These are phyloP conservation scores for Gorsachius magnificus DNA, from an alignment of 2,797 vertebrate genomes.

Conservation along the genomic window DNA sequence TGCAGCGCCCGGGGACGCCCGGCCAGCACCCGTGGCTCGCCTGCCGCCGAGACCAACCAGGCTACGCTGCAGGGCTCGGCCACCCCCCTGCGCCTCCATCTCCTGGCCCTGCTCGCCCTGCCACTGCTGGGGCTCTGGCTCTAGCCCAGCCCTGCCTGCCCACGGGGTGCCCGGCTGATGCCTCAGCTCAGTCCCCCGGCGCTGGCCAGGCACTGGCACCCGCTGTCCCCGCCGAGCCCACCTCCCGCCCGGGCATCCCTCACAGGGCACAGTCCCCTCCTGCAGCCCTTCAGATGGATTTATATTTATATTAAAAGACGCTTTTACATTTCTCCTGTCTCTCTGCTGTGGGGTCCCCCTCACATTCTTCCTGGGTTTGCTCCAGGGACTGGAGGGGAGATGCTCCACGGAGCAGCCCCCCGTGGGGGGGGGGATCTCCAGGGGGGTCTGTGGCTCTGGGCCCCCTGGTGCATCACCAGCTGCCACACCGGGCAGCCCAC, in stretches of 20 bases:
- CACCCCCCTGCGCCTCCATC: background rate
- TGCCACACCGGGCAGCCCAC: rapidly evolving
- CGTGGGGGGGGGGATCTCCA: no score
- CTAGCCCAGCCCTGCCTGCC: constrained; percentile 52
- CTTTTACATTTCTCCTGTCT: constrained; percentile 58
- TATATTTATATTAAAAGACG: constrained; percentile 74
- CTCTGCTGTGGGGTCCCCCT: background rate
- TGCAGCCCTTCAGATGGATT: constrained; percentile 49
- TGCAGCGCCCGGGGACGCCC: constrained; percentile 80
- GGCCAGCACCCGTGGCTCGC: constrained; percentile 65
- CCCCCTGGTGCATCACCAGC: rapidly evolving
- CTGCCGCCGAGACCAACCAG: constrained; percentile 84
- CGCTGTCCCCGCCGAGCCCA: rapidly evolving
- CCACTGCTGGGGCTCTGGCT: constrained; percentile 60
- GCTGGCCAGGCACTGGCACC: background rate
- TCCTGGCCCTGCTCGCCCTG: constrained; percentile 33
- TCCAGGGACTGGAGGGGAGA: background rate
- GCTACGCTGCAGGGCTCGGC: constrained; percentile 83
- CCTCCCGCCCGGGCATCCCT: background rate
- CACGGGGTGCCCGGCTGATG: background rate
- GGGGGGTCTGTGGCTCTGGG: background rate
- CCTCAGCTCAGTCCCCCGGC: rapidly evolving
- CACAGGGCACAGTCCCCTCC: background rate
- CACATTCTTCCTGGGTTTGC: background rate
- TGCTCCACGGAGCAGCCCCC: background rate